These are phyloP conservation scores for Tetramorium simillimum DNA, from an alignment of 1,140 invertebrate species.

Conservation along the genomic window DNA sequence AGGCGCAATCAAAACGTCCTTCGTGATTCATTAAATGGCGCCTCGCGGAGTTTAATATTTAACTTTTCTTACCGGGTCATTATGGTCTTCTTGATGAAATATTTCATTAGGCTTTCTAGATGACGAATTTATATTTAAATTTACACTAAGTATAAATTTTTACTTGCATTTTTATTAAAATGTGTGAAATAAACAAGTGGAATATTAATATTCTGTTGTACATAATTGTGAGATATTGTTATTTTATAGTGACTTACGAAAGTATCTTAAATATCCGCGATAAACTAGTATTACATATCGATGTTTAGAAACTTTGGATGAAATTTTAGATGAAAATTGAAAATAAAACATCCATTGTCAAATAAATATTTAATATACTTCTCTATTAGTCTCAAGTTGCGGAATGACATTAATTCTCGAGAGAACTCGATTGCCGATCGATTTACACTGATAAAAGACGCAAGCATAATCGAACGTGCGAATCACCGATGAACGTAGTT, in stretches of 20 bases:
- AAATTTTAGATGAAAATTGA: background rate
- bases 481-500: conserved; percentile 18
- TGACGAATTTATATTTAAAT: background rate
- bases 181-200: background rate
- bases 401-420: conserved; percentile 17
- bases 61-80: background rate
- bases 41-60: background rate
- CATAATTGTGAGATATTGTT: background rate
- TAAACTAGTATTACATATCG: background rate
- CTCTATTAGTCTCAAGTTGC: background rate
- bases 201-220: background rate
- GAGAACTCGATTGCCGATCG: background rate
- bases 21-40: conserved; percentile 37
- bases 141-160: background rate
- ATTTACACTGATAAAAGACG: background rate
- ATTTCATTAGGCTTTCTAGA: background rate
- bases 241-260: background rate
- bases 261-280: background rate
- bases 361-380: background rate
- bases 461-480: background rate
- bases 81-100: background rate
- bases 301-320: background rate
- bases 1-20: background rate
- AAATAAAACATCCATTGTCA: background rate
- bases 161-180: background rate